phyloP scores from a whole-genome alignment of 2,113 vertebrate species.

The Gnathonemus longibarbis region DNA sequence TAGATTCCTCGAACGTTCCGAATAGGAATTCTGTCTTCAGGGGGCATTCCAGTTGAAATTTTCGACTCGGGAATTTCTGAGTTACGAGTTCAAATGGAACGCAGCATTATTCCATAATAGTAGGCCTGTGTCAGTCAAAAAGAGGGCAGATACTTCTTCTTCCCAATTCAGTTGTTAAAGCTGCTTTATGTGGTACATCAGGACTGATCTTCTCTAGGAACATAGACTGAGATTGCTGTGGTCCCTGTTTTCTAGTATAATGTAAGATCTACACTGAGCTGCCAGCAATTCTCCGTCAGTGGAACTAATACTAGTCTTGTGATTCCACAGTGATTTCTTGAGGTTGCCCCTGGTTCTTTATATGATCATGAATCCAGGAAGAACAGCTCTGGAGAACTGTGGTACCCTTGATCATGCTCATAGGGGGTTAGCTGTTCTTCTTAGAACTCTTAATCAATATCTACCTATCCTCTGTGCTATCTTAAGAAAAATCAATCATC shows the following conservation, averaged over 20 bases:
- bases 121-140: neutral
- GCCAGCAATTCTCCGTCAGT: neutral
- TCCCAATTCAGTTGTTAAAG: neutral
- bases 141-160: neutral
- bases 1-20: neutral
- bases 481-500: neutral
- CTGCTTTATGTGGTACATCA: neutral
- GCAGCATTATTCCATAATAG: neutral
- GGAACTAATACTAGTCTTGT: neutral
- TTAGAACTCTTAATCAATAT: neutral
- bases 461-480: neutral
- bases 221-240: neutral
- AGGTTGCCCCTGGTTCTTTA: neutral
- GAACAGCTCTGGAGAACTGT: neutral
- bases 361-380: neutral
- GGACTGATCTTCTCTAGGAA: neutral
- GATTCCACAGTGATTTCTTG: neutral
- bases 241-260: neutral
- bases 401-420: neutral
- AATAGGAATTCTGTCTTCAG: neutral
- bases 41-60: neutral
- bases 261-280: neutral
- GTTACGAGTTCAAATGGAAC: neutral
- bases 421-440: neutral
- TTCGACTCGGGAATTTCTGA: neutral